These are phyloP conservation scores for Platalea minor DNA, from an alignment of 2,797 vertebrate genomes.

Conservation along the genomic window DNA sequence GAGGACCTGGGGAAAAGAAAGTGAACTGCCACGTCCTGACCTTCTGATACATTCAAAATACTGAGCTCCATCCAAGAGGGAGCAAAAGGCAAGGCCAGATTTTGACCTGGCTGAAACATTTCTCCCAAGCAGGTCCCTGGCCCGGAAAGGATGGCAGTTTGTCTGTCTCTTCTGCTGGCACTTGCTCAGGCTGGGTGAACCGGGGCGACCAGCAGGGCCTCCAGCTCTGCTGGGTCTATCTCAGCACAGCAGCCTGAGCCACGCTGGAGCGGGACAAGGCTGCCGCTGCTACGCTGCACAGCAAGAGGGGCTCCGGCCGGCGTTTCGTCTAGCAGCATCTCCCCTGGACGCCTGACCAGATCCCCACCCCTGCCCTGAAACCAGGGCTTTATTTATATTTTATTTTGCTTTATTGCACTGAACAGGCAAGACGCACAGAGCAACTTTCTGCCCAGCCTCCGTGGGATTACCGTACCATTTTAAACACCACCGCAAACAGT, in stretches of 20 bases:
- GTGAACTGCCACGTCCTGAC: not conserved
- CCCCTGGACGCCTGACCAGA: not conserved
- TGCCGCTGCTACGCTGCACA: not conserved
- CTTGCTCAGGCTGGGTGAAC: not conserved
- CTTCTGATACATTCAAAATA: not conserved
- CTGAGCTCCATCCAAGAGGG: not conserved
- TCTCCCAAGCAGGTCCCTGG: not conserved
- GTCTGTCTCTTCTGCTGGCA: not conserved
- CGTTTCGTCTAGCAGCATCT: not conserved
- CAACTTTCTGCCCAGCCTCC: too few relatives aligned
- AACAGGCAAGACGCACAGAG: not conserved
- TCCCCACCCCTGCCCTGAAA: not conserved
- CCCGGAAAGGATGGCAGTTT: not conserved
- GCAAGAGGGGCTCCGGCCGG: not conserved
- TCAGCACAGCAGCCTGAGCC: not conserved
- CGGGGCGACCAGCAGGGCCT: not conserved
- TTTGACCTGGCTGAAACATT: too few relatives aligned
- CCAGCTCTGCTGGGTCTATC: not conserved
- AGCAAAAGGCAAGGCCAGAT: not conserved
- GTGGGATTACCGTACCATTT: accelerated
- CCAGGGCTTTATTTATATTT: too few relatives aligned
- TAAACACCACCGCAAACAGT: not conserved
- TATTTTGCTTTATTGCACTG: not conserved
- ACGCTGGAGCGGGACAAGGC: not conserved
- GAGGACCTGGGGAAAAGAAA: not conserved